phyloP scores from a whole-genome alignment of 2,797 vertebrate species.

The Peromyscus melanophrys region DNA sequence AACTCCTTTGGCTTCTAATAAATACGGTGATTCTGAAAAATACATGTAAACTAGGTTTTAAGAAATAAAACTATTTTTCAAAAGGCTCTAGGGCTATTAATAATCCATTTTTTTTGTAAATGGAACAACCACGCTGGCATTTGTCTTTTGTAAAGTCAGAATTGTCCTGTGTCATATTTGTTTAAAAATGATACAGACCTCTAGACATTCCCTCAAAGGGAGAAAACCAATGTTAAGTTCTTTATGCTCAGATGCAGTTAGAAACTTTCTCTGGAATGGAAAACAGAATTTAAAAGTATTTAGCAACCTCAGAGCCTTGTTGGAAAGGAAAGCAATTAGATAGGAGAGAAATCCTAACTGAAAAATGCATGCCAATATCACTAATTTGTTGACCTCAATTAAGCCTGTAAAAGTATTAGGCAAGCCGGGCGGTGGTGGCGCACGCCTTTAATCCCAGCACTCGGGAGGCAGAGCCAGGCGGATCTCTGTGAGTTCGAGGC shows the following conservation, averaged over 20 bases:
- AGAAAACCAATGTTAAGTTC: conserved; percentile 69
- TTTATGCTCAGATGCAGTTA: conserved; percentile 23
- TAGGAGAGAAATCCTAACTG: background rate
- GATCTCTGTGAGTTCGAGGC: too few relatives aligned
- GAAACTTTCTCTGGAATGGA: conserved; percentile 41
- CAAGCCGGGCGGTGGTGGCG: too few relatives aligned
- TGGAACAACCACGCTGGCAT: conserved; percentile 50
- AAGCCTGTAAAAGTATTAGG: conserved; percentile 56
- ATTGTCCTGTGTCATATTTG: conserved; percentile 45
- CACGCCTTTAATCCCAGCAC: too few relatives aligned
- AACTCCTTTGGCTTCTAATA: conserved; percentile 43
- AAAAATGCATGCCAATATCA: conserved; percentile 68
- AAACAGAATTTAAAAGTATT: conserved; percentile 19
- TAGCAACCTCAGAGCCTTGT: background rate
- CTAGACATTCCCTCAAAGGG: conserved; percentile 56
- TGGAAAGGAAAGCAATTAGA: conserved; percentile 62
- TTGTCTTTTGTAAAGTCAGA: conserved; percentile 62
- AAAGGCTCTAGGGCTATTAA: conserved; percentile 46
- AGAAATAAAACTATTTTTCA: conserved; percentile 50
- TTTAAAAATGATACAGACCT: conserved; percentile 66
- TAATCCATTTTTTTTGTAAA: conserved; percentile 63
- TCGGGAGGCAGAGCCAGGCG: too few relatives aligned
- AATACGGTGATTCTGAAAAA: conserved; percentile 58
- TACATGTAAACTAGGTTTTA: conserved; percentile 8
- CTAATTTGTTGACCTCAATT: conserved; percentile 76